Evolutionary conservation across 2,797 vertebrate species (phyloP).

Genomic region (Lagorchestes hirsutus): DNA sequence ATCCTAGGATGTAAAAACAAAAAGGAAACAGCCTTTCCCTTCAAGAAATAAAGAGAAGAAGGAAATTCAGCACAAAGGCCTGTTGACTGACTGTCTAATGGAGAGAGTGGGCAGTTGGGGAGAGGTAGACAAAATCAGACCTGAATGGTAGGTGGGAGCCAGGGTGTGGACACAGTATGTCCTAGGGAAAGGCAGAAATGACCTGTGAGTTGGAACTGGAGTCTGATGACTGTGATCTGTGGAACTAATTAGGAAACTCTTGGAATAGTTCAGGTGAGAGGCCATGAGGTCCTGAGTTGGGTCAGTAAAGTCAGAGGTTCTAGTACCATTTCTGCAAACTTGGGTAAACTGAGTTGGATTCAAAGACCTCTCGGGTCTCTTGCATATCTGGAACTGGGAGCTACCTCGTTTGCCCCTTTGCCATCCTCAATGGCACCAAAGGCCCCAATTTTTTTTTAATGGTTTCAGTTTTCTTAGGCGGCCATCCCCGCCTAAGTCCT

Average conservation of each 20-base stretch:
- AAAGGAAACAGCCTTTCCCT: background rate
- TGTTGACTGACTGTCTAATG: background rate
- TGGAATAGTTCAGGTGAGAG: background rate
- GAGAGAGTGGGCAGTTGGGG: too few relatives aligned
- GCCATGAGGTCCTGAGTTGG: background rate
- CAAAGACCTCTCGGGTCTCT: background rate
- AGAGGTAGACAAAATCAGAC: background rate
- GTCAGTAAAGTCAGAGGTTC: background rate
- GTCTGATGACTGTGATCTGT: too few relatives aligned
- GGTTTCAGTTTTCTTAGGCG: conserved; percentile 38
- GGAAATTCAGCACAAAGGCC: background rate
- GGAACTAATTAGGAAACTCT: background rate
- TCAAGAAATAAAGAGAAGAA: background rate
- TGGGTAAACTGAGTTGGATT: background rate
- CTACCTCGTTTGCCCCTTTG: background rate
- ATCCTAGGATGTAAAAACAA: background rate
- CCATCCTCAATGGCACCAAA: background rate
- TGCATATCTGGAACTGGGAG: background rate
- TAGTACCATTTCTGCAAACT: background rate
- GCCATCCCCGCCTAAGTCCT: conserved; percentile 15
- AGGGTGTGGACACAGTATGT: too few relatives aligned
- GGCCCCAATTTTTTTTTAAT: background rate
- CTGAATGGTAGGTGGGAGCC: background rate
- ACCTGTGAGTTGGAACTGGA: too few relatives aligned
- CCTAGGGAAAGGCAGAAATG: too few relatives aligned